Evolutionary conservation across 2,113 vertebrate genomes (phyloP).

Genomic region (Grammomys dolichurus): DNA sequence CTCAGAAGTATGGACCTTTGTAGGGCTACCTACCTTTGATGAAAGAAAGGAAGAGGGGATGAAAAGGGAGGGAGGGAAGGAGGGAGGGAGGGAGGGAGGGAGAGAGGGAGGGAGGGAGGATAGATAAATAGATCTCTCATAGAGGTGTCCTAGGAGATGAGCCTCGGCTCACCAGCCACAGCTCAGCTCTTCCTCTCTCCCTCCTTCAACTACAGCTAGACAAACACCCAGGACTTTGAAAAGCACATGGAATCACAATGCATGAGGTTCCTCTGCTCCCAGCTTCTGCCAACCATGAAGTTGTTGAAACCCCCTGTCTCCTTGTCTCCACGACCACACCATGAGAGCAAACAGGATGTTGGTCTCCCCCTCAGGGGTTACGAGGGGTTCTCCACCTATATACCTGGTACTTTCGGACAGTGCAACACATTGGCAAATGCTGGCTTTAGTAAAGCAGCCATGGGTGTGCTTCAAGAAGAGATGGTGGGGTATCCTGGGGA

Average conservation of each 20-base stretch:
- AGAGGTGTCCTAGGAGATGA: neutral
- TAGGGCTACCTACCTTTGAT: too few relatives aligned
- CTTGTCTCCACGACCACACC: neutral
- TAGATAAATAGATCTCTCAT: neutral
- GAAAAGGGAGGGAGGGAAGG: too few relatives aligned
- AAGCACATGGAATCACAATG: neutral
- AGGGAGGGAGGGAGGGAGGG: too few relatives aligned
- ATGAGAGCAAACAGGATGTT: neutral
- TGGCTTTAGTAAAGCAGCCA: neutral
- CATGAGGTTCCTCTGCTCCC: neutral
- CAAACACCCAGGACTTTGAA: neutral
- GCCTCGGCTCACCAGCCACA: neutral
- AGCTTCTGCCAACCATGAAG: neutral
- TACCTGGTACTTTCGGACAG: neutral
- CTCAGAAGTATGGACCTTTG: neutral
- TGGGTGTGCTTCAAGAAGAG: neutral
- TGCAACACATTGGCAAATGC: accelerated
- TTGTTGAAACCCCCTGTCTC: neutral
- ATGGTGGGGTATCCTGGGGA: neutral
- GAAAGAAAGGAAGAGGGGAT: too few relatives aligned
- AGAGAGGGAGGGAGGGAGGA: too few relatives aligned
- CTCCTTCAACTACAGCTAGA: neutral
- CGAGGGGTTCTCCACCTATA: neutral
- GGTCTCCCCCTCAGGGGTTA: neutral
- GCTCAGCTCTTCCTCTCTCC: neutral